Evolutionary conservation across 2,797 vertebrate genomes (phyloP), one percentile per base, ranked within the genome.

Genomic region (Ctenosaura bakeri): DNA sequence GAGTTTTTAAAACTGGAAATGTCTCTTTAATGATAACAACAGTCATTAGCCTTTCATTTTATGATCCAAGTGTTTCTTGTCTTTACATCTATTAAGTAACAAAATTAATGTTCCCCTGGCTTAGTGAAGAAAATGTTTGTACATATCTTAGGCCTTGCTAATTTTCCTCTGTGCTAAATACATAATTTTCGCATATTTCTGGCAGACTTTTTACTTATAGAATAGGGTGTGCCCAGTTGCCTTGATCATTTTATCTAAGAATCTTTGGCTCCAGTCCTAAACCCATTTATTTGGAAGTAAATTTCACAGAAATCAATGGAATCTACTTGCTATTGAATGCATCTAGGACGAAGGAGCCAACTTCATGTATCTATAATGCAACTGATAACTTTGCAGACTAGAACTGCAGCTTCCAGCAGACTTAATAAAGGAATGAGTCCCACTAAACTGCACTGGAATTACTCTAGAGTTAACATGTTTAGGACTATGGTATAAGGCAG

Each of bases 11-110:
- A 64, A 35, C 16, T 73, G 9, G 46, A 35, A 69, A 46, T 74
- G 66, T 54, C 2, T 2, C 6, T 77, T 77, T 77, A 83, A 83
- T 73, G 71, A 83, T 82, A 20, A 13, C 42, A 83, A 78, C 69
- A 89, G 50, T 59, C 74, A 77, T 32, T 87, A 46, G 50, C 12
- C 52, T 87, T 87, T 90, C 83, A 83, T 64, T 83, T 83, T 90
- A 69, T 78, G 59, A 29, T 74, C 52, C 71, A 10, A 16, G 66
- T 77, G 56, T 14, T 38, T 83, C 18, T 32, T 54, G n/a, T 56
- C 50, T 87, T 83, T 38, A 66, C 46, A 76, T 38, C 73, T 87
- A 54, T 83, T 76, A 83, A 90, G 77, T 29, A 76, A 42, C 35
- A 76, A 76, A 42, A 76, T 38, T 83, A 77, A 77, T 35, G 42